These are phyloP conservation scores for Cynaeus angustus DNA, from an alignment of 2,888 invertebrate genomes.

Conservation along the genomic window DNA sequence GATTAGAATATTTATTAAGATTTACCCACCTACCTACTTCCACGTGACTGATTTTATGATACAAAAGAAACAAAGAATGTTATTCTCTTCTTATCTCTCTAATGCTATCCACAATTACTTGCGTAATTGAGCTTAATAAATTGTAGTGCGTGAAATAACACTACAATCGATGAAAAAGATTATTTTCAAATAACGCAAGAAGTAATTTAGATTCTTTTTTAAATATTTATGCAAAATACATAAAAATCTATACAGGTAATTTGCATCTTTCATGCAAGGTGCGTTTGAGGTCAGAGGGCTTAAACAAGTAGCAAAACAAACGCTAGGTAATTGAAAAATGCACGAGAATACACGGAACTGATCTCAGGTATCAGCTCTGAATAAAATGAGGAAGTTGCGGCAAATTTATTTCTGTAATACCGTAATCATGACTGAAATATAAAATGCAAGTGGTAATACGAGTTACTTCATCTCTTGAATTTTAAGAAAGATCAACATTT, in stretches of 20 bases:
- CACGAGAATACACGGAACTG: no score
- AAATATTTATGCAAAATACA: conserved; percentile 59
- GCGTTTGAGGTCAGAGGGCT: conserved; percentile 46
- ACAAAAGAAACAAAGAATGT: conserved; percentile 7
- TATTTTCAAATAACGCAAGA: conserved; percentile 52
- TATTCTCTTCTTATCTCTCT: background rate
- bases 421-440: no score
- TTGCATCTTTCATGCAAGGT: conserved; percentile 58
- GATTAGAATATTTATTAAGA: conserved; percentile 15
- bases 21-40: conserved; percentile 3
- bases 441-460: no score
- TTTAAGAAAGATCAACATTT: no score
- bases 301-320: conserved; percentile 24
- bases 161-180: conserved; percentile 53
- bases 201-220: conserved; percentile 56
- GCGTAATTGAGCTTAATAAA: conserved; percentile 39
- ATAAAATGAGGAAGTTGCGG: no score
- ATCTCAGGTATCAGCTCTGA: no score
- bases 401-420: no score
- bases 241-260: conserved; percentile 58
- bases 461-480: no score
- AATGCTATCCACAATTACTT: conserved; percentile 5
- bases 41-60: conserved; percentile 5
- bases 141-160: conserved; percentile 55
- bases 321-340: conserved; percentile 20